phyloP scores from a whole-genome alignment of 2,797 vertebrate genomes.

The Pangasius mekongensis region DNA sequence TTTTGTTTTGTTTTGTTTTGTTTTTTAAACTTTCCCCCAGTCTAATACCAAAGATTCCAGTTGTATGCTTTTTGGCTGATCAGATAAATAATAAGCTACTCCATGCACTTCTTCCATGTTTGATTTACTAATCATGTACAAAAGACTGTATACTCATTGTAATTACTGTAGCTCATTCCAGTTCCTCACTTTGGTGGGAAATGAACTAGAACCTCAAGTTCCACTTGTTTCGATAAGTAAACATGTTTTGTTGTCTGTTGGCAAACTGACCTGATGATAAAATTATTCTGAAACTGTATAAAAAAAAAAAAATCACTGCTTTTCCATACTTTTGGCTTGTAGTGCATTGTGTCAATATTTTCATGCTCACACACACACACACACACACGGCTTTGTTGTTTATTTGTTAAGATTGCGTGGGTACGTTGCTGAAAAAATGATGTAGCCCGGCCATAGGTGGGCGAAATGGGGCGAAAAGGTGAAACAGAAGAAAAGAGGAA shows the following conservation, averaged over 20 bases:
- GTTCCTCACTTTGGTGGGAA: background rate
- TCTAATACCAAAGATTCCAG: background rate
- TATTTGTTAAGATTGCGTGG: slow-evolving; percentile 71
- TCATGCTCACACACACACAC: slow-evolving; percentile 5
- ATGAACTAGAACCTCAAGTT: background rate
- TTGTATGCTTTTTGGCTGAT: background rate
- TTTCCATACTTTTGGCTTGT: background rate
- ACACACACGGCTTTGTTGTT: slow-evolving; percentile 57
- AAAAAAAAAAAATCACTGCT: background rate
- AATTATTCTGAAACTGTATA: background rate
- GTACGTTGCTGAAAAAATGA: slow-evolving; percentile 56
- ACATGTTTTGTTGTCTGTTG: too few species aligned
- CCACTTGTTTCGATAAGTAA: too few species aligned
- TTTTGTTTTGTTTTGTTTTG: background rate
- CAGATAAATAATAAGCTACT: background rate
- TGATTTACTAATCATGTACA: background rate
- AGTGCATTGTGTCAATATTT: background rate
- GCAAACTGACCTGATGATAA: background rate
- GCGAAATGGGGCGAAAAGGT: background rate
- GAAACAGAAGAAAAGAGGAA: background rate
- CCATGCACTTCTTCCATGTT: background rate
- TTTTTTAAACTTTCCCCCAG: background rate
- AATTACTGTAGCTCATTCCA: background rate
- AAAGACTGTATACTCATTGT: background rate
- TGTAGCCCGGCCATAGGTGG: slow-evolving; percentile 18